phyloP scores from a whole-genome alignment of 1,140 invertebrate species.

The Pseudomyrmex gracilis region DNA sequence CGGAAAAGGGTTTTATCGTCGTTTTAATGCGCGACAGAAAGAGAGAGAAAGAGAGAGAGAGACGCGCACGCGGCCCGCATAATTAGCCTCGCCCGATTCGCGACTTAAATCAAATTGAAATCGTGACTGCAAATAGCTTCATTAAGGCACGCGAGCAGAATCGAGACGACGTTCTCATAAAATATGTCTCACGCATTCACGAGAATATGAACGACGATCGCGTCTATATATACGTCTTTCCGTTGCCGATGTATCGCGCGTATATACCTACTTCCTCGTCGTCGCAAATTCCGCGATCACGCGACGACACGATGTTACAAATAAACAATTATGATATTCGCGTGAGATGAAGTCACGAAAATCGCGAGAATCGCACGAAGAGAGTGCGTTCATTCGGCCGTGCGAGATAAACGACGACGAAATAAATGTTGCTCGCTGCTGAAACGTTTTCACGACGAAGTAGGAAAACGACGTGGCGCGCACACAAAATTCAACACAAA shows the following conservation, averaged over 20 bases:
- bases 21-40: constrained; percentile 45
- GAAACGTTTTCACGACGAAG: not conserved
- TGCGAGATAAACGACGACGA: too few species aligned
- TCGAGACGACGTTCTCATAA: constrained; percentile 32
- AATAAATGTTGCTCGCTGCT: not conserved
- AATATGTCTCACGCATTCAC: constrained; percentile 37
- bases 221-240: not conserved
- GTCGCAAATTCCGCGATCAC: too few species aligned
- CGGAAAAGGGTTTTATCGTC: constrained; percentile 67
- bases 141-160: constrained; percentile 38
- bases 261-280: too few species aligned
- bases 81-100: constrained; percentile 63
- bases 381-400: not conserved
- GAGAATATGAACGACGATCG: constrained; percentile 22
- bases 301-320: too few species aligned
- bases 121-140: constrained; percentile 51
- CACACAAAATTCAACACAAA: constrained; percentile 48
- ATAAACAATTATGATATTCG: not conserved
- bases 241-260: not conserved
- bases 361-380: constrained; percentile 1
- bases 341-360: not conserved
- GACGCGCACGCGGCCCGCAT: constrained; percentile 42
- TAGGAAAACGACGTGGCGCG: constrained; percentile 24
- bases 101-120: constrained; percentile 51
- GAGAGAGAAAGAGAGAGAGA: too few species aligned